A percentile compares a stretch with the other conserved stretches of the same genome.
Conservation (phyloP, 2,797 vertebrate species). For the Phoebastria nigripes region DNA sequence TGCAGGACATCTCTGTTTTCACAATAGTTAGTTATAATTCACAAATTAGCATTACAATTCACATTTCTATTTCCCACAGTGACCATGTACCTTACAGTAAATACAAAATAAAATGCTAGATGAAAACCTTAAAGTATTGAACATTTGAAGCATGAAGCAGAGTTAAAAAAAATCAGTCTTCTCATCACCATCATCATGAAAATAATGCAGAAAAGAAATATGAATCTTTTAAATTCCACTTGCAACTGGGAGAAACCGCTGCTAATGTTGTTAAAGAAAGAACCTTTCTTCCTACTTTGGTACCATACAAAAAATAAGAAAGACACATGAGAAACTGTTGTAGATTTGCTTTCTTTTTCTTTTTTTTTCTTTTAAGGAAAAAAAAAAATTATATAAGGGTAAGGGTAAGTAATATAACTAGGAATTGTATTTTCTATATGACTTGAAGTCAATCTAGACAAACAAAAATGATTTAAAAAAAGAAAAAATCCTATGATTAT, state of each 20-base stretch:
- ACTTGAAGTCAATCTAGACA: not conserved
- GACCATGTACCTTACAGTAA: not conserved
- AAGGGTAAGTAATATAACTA: not conserved
- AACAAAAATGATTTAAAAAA: not conserved
- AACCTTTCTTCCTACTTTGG: no score
- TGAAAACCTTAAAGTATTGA: not conserved
- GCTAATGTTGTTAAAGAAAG: not conserved
- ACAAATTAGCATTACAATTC: not conserved
- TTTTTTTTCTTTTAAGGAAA: not conserved
- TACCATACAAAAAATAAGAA: not conserved
- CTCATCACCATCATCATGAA: not conserved
- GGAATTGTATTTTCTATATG: not conserved
- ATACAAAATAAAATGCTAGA: not conserved
- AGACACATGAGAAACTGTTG: not conserved
- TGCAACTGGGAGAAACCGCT: not conserved
- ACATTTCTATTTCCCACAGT: not conserved
- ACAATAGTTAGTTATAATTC: not conserved
- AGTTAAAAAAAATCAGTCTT: not conserved
- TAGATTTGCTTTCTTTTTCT: not conserved
- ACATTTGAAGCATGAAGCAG: not conserved
- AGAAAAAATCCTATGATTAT: not conserved
- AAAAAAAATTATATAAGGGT: not conserved
- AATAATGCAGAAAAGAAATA: not conserved
- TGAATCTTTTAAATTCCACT: not conserved
- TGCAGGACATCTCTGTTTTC: not conserved